phyloP scores from a whole-genome alignment of 2,888 invertebrate species.

The Pilophorus perplexus region DNA sequence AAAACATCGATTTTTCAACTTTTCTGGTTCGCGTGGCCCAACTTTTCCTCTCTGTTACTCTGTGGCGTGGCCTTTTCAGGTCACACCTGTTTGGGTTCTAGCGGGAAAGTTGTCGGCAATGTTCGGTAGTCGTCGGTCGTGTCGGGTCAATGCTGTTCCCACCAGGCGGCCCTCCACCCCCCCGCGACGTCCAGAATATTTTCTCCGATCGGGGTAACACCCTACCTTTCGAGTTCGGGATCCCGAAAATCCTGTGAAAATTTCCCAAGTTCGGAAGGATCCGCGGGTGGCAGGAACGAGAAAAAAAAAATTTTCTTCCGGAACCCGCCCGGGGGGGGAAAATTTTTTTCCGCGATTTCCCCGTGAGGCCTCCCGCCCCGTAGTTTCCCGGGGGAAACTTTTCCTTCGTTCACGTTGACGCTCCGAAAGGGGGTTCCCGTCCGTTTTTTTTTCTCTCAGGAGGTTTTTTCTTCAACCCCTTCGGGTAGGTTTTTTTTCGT shows the following conservation, averaged over 20 bases:
- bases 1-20: too few species aligned
- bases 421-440: too few species aligned
- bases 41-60: too few species aligned
- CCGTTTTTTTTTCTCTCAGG: too few species aligned
- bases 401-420: too few species aligned
- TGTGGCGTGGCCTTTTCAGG: not conserved
- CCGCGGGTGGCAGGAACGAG: too few species aligned
- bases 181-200: not conserved
- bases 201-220: constrained; percentile 2
- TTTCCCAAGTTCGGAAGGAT: too few species aligned
- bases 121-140: not conserved
- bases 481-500: too few species aligned
- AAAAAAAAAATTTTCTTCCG: not conserved
- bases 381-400: too few species aligned
- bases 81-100: not conserved
- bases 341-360: not conserved
- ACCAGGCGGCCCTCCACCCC: not conserved
- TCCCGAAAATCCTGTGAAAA: not conserved
- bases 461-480: too few species aligned
- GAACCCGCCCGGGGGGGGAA: not conserved
- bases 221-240: not conserved
- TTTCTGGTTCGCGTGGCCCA: too few species aligned
- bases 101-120: not conserved
- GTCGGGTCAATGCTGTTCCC: not conserved
- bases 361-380: too few species aligned